Evolutionary conservation across 1,140 invertebrate genomes (phyloP), one percentile per base, ranked within the genome.

Genomic region (Scaptomyza pallida): DNA sequence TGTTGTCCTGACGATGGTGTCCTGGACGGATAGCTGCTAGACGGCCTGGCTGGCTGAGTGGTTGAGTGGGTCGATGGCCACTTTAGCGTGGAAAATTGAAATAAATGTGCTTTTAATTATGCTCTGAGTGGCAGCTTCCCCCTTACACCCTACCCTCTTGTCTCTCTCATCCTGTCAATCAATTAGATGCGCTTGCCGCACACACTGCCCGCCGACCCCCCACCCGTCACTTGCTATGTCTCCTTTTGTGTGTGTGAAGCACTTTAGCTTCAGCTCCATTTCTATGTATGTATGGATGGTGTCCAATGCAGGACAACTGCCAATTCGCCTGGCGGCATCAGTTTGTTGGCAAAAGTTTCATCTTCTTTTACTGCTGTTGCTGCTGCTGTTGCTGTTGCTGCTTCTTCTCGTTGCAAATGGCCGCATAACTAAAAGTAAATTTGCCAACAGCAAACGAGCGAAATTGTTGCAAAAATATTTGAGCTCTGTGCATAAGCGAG

Each of bases 401-500:
- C n/a, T n/a, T 19, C 51, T 60, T 60, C 69, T 63, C 63, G 63
- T 78, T 65, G 55, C 57, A 81, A 81, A 81, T 82, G 70, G 79
- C 72, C 75, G 79, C 75, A 82, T 83, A 83, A 75, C 79, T 68
- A 72, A 83, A 83, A 83, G 79, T 83, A 82, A 82, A 82, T 82
- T 82, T 82, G 51, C 79, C 75, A 30, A 30, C 72, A 78, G 75
- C 75, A 82, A 82, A 78, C 75, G 79, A 82, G 69, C 74, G 75
- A 82, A 82, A 82, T 82, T 83, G 79, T 82, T 82, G 79, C 79
- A 83, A 78, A 82, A 82, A 82, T 82, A 82, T 82, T 82, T 82
- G 79, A 83, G 71, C 65, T n/a, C n/a, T n/a, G n/a, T 82, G 78
- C 78, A 82, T 82, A 82, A 77, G 74, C 70, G 61, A 37, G 33